Evolutionary conservation across 2,888 invertebrate species (phyloP).

Genomic region (Andrena haemorrhoa): DNA sequence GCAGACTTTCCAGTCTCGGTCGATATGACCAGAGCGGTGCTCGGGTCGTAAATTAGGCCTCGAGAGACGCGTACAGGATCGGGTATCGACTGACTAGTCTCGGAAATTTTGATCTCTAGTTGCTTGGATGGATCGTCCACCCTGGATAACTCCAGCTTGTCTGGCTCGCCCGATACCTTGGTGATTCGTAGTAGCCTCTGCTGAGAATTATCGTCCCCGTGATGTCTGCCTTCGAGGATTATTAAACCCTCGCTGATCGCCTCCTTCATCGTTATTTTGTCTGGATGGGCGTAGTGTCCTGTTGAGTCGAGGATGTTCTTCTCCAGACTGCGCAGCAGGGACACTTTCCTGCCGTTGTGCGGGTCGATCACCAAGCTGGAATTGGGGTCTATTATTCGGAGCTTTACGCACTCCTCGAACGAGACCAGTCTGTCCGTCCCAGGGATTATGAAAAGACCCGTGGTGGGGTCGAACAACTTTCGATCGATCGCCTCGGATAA

Average conservation of each 20-base stretch:
- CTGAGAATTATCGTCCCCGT: constrained; percentile 83
- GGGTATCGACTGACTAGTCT: constrained; percentile 81
- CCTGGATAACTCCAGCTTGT: constrained; percentile 90
- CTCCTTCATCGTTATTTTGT: constrained; percentile 89
- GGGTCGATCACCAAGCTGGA: constrained; percentile 94
- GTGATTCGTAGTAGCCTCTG: constrained; percentile 91
- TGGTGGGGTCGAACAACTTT: constrained; percentile 92
- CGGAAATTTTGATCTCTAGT: constrained; percentile 85
- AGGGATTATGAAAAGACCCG: constrained; percentile 94
- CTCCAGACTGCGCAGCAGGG: constrained; percentile 91
- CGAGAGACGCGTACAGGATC: constrained; percentile 91
- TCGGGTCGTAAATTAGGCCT: constrained; percentile 92
- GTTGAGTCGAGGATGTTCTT: constrained; percentile 91
- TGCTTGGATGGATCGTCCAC: constrained; percentile 83
- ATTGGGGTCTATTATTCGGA: constrained; percentile 93
- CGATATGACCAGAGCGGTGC: constrained; percentile 90
- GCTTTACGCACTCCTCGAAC: constrained; percentile 94
- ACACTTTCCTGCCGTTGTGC: constrained; percentile 89
- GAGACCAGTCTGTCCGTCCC: constrained; percentile 94
- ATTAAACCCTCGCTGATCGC: constrained; percentile 90
- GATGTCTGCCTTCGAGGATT: constrained; percentile 86
- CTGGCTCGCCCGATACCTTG: constrained; percentile 89
- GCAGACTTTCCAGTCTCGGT: constrained; percentile 90
- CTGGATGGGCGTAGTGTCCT: constrained; percentile 90
- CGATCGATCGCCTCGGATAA: constrained; percentile 93